Base-by-base conservation (phyloP, 1,140 invertebrate genomes). In the Heterodera schachtii region DNA sequence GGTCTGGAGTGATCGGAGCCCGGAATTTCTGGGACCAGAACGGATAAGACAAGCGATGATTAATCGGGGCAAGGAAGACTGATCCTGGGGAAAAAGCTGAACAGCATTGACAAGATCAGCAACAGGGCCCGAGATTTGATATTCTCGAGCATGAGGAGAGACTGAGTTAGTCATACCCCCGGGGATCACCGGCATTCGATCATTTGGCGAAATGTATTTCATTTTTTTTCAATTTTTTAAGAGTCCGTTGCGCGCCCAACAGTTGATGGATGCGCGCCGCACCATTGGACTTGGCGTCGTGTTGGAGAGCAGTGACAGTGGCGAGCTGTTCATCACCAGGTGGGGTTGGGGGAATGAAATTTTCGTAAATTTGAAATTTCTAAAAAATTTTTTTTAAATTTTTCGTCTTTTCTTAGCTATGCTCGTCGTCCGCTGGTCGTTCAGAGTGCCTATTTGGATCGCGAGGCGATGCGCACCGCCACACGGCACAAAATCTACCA, bases 401-500 rank as follows among this genome's bases (percentile, higher is more conserved):
- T 75, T 77, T 43, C 67, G 41, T 43, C 19, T 16, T 71, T 41
- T n/a, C 9, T 71, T 71, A 78, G 77, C 13, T 78, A 78, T 49
- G 77, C 77, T 7, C 77, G 77, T 41, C 70, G 82, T 49, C 82
- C 82, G 3, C 44, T 83, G 43, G n/a, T 74, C 64, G 82, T 83
- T 6, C 64, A 84, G 31, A 83, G 82, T 46, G 69, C 82, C 44
- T 83, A 83, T 71, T 73, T 83, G 31, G 82, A 83, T 57, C 13
- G 82, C 9, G 82, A 83, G 31, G 47, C 82, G 41, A 83, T 84
- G 80, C 82, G 82, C 41, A 44, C 64, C n/a, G 57, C 70, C 5
- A 76, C 43, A 7, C 66, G 57, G 3, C 82, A 83, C 70, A 44
- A 57, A 19, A 84, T 83, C 70, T 83, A 84, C 69, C 82, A 84